Evolutionary conservation across 2,113 vertebrate genomes (phyloP).

Genomic region (Megalops atlanticus): DNA sequence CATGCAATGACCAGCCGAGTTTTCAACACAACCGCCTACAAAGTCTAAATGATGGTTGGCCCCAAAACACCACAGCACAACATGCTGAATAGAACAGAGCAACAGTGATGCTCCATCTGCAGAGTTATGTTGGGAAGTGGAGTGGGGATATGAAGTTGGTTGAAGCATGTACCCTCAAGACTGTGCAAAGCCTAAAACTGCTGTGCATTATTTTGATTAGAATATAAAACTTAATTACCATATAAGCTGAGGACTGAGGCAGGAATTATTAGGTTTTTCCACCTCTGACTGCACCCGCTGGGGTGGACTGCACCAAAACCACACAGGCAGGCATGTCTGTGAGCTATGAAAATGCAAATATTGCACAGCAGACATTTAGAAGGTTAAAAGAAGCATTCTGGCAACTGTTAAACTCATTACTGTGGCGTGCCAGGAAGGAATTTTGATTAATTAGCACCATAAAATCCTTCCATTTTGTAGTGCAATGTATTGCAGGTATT

Average conservation of each 20-base stretch:
- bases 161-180: too few relatives aligned
- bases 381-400: slow-evolving; percentile 1
- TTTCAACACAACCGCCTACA: neutral
- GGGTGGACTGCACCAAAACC: slow-evolving; percentile 17
- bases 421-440: neutral
- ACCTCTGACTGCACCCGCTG: slow-evolving; percentile 21
- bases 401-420: neutral
- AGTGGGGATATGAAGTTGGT: too few relatives aligned
- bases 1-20: too few relatives aligned
- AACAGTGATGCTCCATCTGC: neutral
- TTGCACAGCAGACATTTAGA: neutral
- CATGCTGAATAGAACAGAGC: neutral
- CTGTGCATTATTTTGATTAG: too few relatives aligned
- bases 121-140: too few relatives aligned
- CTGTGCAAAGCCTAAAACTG: too few relatives aligned
- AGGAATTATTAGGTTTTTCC: slow-evolving; percentile 3
- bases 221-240: slow-evolving; percentile 5
- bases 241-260: slow-evolving; percentile 10
- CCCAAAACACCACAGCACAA: neutral
- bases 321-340: slow-evolving; percentile 7
- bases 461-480: neutral
- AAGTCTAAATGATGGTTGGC: too few relatives aligned
- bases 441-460: neutral
- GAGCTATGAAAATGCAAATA: neutral
- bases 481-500: too few relatives aligned